phyloP scores from a whole-genome alignment of 2,113 vertebrate genomes.

The Pituophis catenifer region DNA sequence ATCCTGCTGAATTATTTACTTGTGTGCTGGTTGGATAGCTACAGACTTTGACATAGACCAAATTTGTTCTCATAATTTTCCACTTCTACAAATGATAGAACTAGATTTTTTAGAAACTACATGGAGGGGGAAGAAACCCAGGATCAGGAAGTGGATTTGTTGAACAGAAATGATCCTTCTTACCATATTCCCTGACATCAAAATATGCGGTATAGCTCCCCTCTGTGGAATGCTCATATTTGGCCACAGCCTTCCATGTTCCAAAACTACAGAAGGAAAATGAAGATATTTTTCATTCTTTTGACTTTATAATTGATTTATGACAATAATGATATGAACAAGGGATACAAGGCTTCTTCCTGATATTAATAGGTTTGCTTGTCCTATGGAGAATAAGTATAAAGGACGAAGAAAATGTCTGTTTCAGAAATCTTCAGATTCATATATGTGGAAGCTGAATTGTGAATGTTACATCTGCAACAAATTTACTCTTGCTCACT shows the following conservation, averaged over 20 bases:
- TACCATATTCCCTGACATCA: slow-evolving; percentile 79
- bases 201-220: slow-evolving; percentile 64
- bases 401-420: background rate
- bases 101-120: background rate
- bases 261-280: slow-evolving; percentile 59
- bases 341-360: background rate
- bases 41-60: background rate
- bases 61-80: background rate
- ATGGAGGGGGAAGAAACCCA: background rate
- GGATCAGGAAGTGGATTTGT: rapidly evolving
- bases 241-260: slow-evolving; percentile 65
- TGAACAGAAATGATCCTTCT: background rate
- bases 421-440: background rate
- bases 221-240: slow-evolving; percentile 53
- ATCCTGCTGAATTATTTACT: too few species aligned
- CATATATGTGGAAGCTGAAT: background rate
- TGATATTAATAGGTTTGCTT: too few species aligned
- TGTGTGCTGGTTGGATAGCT: too few species aligned
- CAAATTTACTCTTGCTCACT: background rate
- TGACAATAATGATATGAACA: background rate
- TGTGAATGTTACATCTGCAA: background rate
- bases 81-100: too few species aligned
- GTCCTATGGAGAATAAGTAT: background rate
- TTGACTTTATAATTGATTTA: background rate
- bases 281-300: background rate